Conservation (phyloP, 1,140 invertebrate species). For the Adelges cooleyi region DNA sequence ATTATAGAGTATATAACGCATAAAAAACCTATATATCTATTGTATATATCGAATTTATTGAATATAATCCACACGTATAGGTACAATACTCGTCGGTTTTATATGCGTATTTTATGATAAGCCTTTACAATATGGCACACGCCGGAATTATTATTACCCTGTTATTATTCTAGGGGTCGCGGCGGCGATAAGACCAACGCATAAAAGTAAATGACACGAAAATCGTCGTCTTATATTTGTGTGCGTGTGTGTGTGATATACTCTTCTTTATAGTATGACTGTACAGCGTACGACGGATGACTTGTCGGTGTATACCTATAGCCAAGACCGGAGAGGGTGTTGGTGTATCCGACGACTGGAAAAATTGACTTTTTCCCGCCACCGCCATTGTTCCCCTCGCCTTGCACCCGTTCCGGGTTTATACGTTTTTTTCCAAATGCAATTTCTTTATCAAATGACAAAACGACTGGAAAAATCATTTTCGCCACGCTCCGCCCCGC, state of each 20-base stretch:
- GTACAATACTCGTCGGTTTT: neutral
- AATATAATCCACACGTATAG: constrained; percentile 22
- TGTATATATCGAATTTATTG: constrained; percentile 14
- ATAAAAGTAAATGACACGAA: constrained; percentile 29
- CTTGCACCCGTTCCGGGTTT: neutral
- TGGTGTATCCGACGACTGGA: constrained; percentile 20
- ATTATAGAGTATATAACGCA: too few relatives aligned
- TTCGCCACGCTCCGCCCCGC: neutral
- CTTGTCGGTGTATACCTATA: too few relatives aligned
- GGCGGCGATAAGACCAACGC: constrained; percentile 21
- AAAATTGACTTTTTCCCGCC: constrained; percentile 28
- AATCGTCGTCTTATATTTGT: constrained; percentile 9
- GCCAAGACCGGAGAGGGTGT: too few relatives aligned
- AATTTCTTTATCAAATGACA: constrained; percentile 28
- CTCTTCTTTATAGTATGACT: too few relatives aligned
- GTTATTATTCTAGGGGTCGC: constrained; percentile 28
- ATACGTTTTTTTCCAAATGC: constrained; percentile 9
- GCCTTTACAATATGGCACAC: neutral
- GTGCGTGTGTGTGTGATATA: too few relatives aligned
- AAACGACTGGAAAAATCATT: constrained; percentile 29
- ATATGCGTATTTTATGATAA: constrained; percentile 22
- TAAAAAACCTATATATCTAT: neutral
- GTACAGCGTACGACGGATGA: too few relatives aligned
- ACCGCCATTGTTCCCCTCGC: neutral
- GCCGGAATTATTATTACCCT: constrained; percentile 23